Conservation (phyloP, 2,888 invertebrate species). For the Lottia scabra region DNA sequence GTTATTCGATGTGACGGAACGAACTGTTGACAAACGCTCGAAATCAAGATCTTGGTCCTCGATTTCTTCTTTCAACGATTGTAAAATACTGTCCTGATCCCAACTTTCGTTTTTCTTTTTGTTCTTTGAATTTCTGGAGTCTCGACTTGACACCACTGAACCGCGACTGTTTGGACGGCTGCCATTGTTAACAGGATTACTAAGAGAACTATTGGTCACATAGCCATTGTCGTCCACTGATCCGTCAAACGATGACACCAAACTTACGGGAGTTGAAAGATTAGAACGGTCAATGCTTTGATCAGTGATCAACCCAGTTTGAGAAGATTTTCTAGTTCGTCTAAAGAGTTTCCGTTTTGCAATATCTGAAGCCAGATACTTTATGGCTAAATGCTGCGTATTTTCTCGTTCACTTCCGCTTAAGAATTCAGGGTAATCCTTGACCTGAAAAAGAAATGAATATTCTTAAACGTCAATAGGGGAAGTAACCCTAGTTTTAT, state of each 20-base stretch:
- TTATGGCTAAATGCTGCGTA: slow-evolving; percentile 64
- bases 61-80: slow-evolving; percentile 52
- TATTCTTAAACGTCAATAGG: no score
- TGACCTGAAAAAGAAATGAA: slow-evolving; percentile 49
- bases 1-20: slow-evolving; percentile 7
- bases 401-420: slow-evolving; percentile 62
- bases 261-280: slow-evolving; percentile 53
- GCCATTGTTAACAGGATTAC: slow-evolving; percentile 26
- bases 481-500: no score
- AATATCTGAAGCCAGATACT: slow-evolving; percentile 52
- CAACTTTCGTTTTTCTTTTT: slow-evolving; percentile 55
- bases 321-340: slow-evolving; percentile 41
- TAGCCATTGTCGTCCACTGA: slow-evolving; percentile 52
- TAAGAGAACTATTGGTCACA: slow-evolving; percentile 40
- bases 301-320: slow-evolving; percentile 38
- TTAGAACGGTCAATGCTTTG: slow-evolving; percentile 47
- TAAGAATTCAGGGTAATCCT: slow-evolving; percentile 66
- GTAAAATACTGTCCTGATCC: slow-evolving; percentile 46
- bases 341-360: slow-evolving; percentile 39
- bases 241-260: slow-evolving; percentile 47
- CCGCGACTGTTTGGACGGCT: slow-evolving; percentile 51
- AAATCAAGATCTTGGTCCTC: slow-evolving; percentile 52
- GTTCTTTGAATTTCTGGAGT: slow-evolving; percentile 29
- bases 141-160: slow-evolving; percentile 38
- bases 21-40: slow-evolving; percentile 25